phyloP scores from a whole-genome alignment of 1,140 invertebrate species.

The Rhyacophila brunnea region DNA sequence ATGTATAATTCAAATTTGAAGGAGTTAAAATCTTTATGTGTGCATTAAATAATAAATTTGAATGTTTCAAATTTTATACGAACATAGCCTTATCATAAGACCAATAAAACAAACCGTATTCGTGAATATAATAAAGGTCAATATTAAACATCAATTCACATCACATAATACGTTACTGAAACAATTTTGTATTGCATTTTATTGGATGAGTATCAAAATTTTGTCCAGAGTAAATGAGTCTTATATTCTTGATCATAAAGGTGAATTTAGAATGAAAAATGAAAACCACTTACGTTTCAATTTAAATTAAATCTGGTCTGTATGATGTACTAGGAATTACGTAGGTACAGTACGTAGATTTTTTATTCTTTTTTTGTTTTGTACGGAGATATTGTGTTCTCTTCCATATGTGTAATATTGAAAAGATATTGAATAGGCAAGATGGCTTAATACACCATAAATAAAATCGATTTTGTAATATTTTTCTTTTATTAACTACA shows the following conservation, averaged over 20 bases:
- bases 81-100: no score
- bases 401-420: constrained; percentile 21
- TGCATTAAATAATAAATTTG: constrained; percentile 25
- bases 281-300: neutral
- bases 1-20: constrained; percentile 21
- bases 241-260: no score
- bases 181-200: no score
- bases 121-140: no score
- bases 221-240: no score
- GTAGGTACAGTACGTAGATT: constrained; percentile 16
- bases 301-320: neutral
- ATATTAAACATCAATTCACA: no score
- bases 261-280: no score
- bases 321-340: constrained; percentile 30
- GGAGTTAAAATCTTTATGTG: constrained; percentile 17
- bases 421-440: neutral
- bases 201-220: no score
- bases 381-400: constrained; percentile 22
- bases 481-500: no score
- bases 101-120: no score
- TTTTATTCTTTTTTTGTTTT: constrained; percentile 24
- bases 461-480: no score
- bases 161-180: no score
- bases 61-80: neutral
- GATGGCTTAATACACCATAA: constrained; percentile 5